Evolutionary conservation across 2,797 vertebrate genomes (phyloP), one percentile per base, ranked within the genome.

Genomic region (Peromyscus melanophrys): DNA sequence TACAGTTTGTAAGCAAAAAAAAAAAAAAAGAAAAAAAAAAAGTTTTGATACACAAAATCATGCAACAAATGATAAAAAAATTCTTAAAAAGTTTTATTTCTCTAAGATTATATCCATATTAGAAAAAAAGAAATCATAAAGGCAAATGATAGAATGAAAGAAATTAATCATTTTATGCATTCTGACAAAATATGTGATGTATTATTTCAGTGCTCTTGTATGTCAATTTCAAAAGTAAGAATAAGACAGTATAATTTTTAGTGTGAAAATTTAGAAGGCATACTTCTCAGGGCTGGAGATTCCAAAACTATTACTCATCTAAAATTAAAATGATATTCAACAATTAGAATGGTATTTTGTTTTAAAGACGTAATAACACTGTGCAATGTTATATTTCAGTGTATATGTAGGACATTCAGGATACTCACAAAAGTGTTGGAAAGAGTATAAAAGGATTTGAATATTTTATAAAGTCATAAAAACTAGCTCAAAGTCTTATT

Each of bases 261-360:
- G 11, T 76, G 6, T 43, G 7, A 65, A 69, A 83, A 90, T 34
- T 61, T 17, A 83, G 57, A 67, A 46, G 1, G 11, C 57, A 27
- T 11, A 77, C 4, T 82, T 43, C 7, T 0, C 0, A 19, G 63
- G 76, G n/a, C 6, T 75, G 7, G 37, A 67, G 4, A 61, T 69
- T 89, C 3, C 7, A 59, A 65, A 46, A 29, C 71, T 0, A 52
- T 27, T 82, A 65, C 6, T 89, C 4, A 67, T 67, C 52, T 59
- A 9, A 65, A 78, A 73, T 69, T 49, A 52, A 65, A 73, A 52
- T 93, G 16, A 40, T 34, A 88, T 88, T 75, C 82, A 13, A 83
- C 23, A 84, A 17, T 37, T 91, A 16, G 12, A 89, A 83, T 57
- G 29, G 7, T 16, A 46, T 34, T 55, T 73, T n/a, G 8, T 37